Conservation (phyloP, 53 echinoderm and acorn worm genomes). For the Apostichopus leukothele region DNA sequence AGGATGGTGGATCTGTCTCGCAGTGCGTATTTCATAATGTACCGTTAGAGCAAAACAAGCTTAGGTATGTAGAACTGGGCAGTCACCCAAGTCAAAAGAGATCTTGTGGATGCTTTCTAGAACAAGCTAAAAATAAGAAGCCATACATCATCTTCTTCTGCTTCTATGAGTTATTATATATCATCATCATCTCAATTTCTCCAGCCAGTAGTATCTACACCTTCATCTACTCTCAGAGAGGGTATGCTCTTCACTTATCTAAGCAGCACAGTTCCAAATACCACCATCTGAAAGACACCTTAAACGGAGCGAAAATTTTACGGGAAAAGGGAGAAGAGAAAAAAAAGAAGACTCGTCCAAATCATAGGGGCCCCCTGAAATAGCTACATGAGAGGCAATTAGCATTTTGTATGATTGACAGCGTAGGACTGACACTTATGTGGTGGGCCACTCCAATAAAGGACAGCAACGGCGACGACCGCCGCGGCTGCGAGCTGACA, state of each 20-base stretch:
- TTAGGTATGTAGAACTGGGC: too few species aligned
- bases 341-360: not conserved
- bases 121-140: not conserved
- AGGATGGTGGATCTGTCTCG: too few species aligned
- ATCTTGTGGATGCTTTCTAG: not conserved
- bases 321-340: not conserved
- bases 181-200: too few species aligned
- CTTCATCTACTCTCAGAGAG: not conserved
- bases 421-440: slow-evolving; percentile 27
- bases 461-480: not conserved
- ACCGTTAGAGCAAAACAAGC: too few species aligned
- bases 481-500: not conserved
- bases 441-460: slow-evolving; percentile 17
- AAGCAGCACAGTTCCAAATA: not conserved
- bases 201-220: not conserved
- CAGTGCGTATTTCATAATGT: too few species aligned
- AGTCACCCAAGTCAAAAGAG: too few species aligned
- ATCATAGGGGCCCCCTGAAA: slow-evolving; percentile 26
- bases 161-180: too few species aligned
- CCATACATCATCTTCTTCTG: not conserved
- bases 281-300: not conserved
- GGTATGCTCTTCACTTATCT: slow-evolving; percentile 7
- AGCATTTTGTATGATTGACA: slow-evolving; percentile 43
- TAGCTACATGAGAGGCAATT: slow-evolving; percentile 43
- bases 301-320: slow-evolving; percentile 6